Conservation (phyloP, 2,797 vertebrate genomes). For the Falco biarmicus region DNA sequence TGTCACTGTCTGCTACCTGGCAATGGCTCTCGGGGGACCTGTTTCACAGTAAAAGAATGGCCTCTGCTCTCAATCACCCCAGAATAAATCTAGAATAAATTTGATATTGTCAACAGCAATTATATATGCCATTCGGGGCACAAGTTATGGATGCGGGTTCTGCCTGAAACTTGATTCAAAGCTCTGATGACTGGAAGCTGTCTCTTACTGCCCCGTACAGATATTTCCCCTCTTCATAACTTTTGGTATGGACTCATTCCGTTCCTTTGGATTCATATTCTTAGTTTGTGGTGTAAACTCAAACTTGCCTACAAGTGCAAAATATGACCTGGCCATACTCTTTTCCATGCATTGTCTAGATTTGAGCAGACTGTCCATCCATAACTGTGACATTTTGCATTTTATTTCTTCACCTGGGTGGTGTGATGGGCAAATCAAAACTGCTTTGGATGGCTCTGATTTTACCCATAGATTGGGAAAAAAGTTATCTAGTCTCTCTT, state of each 20-base stretch:
- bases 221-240: background rate
- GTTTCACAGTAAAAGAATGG: background rate
- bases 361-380: background rate
- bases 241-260: background rate
- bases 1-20: background rate
- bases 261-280: background rate
- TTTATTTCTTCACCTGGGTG: background rate
- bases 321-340: background rate
- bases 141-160: background rate
- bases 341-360: background rate
- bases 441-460: background rate
- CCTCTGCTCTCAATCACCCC: conserved; percentile 5
- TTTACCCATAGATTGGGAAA: background rate
- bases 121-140: background rate
- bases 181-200: background rate
- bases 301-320: background rate
- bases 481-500: background rate
- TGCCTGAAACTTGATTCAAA: background rate
- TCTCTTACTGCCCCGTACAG: background rate
- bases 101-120: background rate
- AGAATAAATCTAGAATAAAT: conserved; percentile 2
- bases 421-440: background rate
- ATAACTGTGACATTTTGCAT: background rate
- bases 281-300: background rate
- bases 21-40: background rate